Percentiles rank a stretch among this genome's conserved stretches.
phyloP scores from a whole-genome alignment of 2,797 vertebrate genomes.

The Lindbergichthys nudifrons region DNA sequence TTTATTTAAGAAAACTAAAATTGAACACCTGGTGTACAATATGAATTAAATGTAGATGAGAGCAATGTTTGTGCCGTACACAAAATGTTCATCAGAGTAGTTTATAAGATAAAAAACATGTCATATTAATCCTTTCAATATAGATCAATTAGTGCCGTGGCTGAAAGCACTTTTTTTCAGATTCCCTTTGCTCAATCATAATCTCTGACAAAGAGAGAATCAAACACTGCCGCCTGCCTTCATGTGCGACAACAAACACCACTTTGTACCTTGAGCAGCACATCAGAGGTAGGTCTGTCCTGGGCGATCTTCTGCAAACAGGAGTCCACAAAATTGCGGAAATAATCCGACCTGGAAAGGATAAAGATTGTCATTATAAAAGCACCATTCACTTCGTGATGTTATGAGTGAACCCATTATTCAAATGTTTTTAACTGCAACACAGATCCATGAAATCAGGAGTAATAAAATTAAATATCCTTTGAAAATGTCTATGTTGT shows the following conservation, averaged over 20 bases:
- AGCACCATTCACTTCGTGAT: neutral
- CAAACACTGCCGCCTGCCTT: neutral
- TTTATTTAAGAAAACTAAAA: neutral
- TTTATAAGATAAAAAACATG: neutral
- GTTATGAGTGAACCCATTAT: neutral
- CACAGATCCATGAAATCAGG: neutral
- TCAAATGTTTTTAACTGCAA: neutral
- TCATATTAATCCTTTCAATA: neutral
- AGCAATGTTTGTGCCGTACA: neutral
- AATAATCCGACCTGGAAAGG: slow-evolving; percentile 91
- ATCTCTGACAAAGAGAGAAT: neutral
- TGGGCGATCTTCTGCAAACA: slow-evolving; percentile 95
- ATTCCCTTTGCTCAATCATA: neutral
- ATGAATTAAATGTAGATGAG: neutral
- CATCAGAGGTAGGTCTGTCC: slow-evolving; percentile 94
- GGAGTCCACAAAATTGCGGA: slow-evolving; percentile 95
- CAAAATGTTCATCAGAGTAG: too few species aligned
- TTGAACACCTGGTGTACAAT: neutral
- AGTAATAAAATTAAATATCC: neutral
- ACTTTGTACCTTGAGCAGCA: slow-evolving; percentile 90
- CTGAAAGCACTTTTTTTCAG: neutral
- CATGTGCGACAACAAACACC: slow-evolving; percentile 1
- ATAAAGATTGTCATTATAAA: neutral
- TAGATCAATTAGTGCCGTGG: neutral
- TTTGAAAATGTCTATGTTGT: neutral